Evolutionary conservation across 2,113 vertebrate genomes (phyloP).

Genomic region (Microtus montanus): DNA sequence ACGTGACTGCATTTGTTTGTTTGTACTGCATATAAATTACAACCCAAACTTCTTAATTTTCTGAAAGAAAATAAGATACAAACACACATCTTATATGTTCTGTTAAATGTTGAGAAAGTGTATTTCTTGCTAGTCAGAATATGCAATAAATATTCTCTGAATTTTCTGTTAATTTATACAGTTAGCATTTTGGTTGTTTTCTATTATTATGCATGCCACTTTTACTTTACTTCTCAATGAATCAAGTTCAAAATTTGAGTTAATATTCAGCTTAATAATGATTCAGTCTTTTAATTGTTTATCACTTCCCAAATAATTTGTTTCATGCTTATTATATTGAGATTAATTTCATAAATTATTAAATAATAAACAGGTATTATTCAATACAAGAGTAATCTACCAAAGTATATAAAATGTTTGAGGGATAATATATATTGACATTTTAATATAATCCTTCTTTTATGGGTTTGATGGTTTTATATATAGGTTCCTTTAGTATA

Average conservation of each 20-base stretch:
- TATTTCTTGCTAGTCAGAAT: too few species aligned
- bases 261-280: background rate
- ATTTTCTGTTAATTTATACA: background rate
- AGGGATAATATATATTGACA: background rate
- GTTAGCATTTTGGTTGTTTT: background rate
- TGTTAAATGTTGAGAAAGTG: background rate
- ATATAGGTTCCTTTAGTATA: too few species aligned
- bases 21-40: background rate
- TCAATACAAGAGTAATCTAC: background rate
- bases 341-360: background rate
- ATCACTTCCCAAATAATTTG: background rate
- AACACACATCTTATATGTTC: accelerated
- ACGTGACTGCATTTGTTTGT: accelerated
- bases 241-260: background rate
- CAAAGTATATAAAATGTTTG: background rate
- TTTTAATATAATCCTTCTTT: background rate
- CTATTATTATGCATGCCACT: background rate
- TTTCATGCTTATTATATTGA: background rate
- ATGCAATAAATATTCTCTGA: background rate
- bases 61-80: background rate
- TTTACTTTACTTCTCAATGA: background rate
- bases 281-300: background rate
- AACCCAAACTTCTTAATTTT: background rate
- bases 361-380: background rate
- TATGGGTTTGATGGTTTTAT: too few species aligned